These are phyloP conservation scores for Harpagus bidentatus DNA, from an alignment of 2,113 vertebrate species.

Conservation along the genomic window DNA sequence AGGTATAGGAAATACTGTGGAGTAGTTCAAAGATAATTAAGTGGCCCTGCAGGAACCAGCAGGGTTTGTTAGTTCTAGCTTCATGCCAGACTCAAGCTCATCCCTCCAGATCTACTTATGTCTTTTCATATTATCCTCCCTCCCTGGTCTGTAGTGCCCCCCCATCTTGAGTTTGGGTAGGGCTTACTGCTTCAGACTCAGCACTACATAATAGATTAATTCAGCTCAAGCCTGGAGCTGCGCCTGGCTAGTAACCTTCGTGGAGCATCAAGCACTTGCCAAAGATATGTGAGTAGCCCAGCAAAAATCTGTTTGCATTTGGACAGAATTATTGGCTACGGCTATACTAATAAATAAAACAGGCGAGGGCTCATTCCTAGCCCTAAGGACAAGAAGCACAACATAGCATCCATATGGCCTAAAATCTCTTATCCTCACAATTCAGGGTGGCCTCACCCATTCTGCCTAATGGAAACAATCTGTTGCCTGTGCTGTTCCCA, in stretches of 20 bases:
- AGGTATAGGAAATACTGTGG: neutral
- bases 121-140: neutral
- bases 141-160: neutral
- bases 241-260: neutral
- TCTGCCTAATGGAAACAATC: slow-evolving; percentile 27
- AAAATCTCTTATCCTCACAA: slow-evolving; percentile 15
- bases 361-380: neutral
- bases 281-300: slow-evolving; percentile 1
- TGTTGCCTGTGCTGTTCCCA: neutral
- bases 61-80: neutral
- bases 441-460: slow-evolving; percentile 30
- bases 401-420: slow-evolving; percentile 1
- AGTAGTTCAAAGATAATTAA: neutral
- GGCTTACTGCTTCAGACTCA: neutral
- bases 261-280: slow-evolving; percentile 1
- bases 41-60: neutral
- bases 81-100: neutral
- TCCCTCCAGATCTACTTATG: neutral
- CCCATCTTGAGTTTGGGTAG: neutral
- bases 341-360: slow-evolving; percentile 38
- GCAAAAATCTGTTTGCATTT: slow-evolving; percentile 43
- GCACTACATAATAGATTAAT: neutral
- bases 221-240: neutral
- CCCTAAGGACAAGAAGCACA: slow-evolving; percentile 10
- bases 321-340: slow-evolving; percentile 30